Evolutionary conservation across 1,140 invertebrate genomes (phyloP), one percentile per base, ranked within the genome.

Genomic region (Sitodiplosis mosellana): DNA sequence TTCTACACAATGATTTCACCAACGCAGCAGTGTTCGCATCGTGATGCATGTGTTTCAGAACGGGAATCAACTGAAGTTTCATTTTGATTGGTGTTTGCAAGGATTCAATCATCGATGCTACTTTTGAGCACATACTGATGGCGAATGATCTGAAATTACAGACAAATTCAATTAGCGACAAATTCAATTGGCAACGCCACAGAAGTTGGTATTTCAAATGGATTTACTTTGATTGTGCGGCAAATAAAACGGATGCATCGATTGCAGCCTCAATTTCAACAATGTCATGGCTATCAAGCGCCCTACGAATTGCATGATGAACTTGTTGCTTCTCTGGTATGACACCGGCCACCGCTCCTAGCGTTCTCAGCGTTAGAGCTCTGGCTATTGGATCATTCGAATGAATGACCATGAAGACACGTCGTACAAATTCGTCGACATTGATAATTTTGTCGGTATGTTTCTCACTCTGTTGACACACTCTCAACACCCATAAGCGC

Each of bases 401-500:
- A 64, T 97, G 89, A 58, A 91, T 87, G 1, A 98, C 93, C 62
- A 85, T 84, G 59, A 86, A 94, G n/a, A 97, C 83, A 55, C 90
- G 70, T 47, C 84, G 73, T 2, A 96, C 77, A 70, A 96, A 95
- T 65, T 96, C 92, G 59, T 97, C 92, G 8, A 96, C 84, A 66
- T 92, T 96, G 7, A 93, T 69, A 52, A 97, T 93, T 70, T 97
- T 98, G 59, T 96, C 90, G 34, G 96, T 68, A 69, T 97, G 92
- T 60, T 92, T 92, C 59, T 94, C 87, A 63, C 88, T 94, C 59
- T 95, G 87, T 55, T 95, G 87, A 52, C 87, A 90, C 0, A 96
- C 92, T 49, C 87, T 69, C 8, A 96, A 63, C n/a, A 97, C 85
- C 77, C 91, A 93, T 11, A 95, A 73, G 33, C 92, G 72, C 21